phyloP scores from a whole-genome alignment of 2,888 invertebrate species.

The Resseliella maxima region DNA sequence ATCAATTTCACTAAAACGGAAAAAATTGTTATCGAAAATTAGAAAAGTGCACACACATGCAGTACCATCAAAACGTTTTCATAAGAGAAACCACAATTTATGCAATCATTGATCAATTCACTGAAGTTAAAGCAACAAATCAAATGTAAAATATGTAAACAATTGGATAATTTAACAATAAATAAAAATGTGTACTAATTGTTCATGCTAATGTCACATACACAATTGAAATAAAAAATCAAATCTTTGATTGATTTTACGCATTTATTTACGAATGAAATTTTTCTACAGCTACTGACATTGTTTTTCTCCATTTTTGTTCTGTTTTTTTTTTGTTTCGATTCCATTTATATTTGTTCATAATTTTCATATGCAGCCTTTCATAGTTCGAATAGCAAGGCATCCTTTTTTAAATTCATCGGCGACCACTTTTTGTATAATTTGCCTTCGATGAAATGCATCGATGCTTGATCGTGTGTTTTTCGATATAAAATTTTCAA shows the following conservation, averaged over 20 bases:
- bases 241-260: not conserved
- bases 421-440: not conserved
- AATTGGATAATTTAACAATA: not conserved
- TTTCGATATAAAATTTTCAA: not conserved
- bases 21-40: not conserved
- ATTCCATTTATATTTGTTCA: no score
- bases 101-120: not conserved
- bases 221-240: not conserved
- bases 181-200: not conserved
- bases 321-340: not conserved
- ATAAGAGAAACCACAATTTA: not conserved
- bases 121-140: not conserved
- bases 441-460: not conserved
- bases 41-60: not conserved
- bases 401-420: not conserved
- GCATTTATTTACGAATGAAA: not conserved
- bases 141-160: not conserved
- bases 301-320: no score
- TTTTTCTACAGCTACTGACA: no score
- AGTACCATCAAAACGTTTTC: not conserved
- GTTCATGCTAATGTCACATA: not conserved
- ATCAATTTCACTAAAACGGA: constrained; percentile 8
- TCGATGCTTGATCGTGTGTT: not conserved
- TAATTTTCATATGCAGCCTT: not conserved
- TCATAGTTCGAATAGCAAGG: not conserved